Percentiles rank a stretch among this genome's conserved stretches.
Evolutionary conservation across 2,113 vertebrate genomes (phyloP).

Genomic region (Corydoras maculifer): DNA sequence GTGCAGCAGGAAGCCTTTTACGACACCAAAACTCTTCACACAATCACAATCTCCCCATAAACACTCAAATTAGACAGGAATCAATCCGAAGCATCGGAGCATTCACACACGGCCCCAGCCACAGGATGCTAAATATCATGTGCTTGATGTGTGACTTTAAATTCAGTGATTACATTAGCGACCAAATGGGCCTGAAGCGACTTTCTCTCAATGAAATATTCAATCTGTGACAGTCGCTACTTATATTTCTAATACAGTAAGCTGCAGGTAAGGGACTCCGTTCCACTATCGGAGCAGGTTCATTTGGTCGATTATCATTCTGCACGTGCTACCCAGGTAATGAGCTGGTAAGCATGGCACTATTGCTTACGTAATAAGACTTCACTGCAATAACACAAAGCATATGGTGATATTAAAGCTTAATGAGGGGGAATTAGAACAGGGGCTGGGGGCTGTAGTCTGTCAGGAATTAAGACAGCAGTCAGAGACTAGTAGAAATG

Average conservation of each 20-base stretch:
- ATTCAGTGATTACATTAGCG: slow-evolving; percentile 23
- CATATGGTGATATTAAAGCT: slow-evolving; percentile 24
- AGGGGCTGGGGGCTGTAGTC: neutral
- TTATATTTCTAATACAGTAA: neutral
- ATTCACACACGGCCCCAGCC: neutral
- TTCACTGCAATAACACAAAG: neutral
- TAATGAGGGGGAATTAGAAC: slow-evolving; percentile 6
- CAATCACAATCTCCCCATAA: slow-evolving; percentile 25
- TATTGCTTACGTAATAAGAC: slow-evolving; percentile 4
- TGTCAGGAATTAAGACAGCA: slow-evolving; percentile 22
- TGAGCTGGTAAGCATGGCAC: neutral
- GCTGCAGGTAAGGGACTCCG: neutral
- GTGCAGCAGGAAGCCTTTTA: slow-evolving; percentile 32
- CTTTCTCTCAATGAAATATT: slow-evolving; percentile 1
- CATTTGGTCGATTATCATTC: slow-evolving; percentile 2
- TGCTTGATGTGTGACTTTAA: slow-evolving; percentile 16
- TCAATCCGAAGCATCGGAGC: slow-evolving; percentile 13
- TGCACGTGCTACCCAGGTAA: slow-evolving; percentile 21
- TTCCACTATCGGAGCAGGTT: neutral
- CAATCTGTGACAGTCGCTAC: neutral
- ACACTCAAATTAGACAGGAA: slow-evolving; percentile 1
- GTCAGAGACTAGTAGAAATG: slow-evolving; percentile 7
- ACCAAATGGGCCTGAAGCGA: slow-evolving; percentile 23
- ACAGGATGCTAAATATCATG: slow-evolving; percentile 6
- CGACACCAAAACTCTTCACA: slow-evolving; percentile 21